These are phyloP conservation scores for Drosophila elegans DNA, from an alignment of 1,140 invertebrate genomes.

Conservation along the genomic window DNA sequence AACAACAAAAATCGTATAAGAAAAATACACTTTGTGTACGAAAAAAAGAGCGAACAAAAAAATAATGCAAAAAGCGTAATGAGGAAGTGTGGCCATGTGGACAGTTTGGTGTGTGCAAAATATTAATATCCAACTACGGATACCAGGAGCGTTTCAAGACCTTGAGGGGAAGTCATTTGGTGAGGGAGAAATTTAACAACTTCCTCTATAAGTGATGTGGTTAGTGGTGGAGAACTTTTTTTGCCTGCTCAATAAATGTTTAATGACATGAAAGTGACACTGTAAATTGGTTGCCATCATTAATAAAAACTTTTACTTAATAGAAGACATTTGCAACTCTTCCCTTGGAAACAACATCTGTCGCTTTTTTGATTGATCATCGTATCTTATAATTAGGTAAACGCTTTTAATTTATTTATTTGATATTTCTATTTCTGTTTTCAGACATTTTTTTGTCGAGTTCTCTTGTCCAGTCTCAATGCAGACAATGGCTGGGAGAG, in stretches of 20 bases:
- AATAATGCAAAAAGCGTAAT: slow-evolving; percentile 67
- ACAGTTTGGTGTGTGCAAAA: slow-evolving; percentile 43
- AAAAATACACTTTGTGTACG: slow-evolving; percentile 4
- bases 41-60: slow-evolving; percentile 23
- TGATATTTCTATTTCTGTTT: slow-evolving; percentile 51
- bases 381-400: slow-evolving; percentile 61
- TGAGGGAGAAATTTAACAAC: slow-evolving; percentile 40
- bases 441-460: neutral
- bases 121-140: slow-evolving; percentile 36
- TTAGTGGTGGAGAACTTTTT: slow-evolving; percentile 44
- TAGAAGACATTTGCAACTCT: slow-evolving; percentile 15
- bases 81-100: slow-evolving; percentile 64
- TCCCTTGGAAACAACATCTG: slow-evolving; percentile 17
- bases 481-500: slow-evolving; percentile 49
- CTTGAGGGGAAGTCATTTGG: neutral
- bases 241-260: slow-evolving; percentile 12
- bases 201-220: slow-evolving; percentile 17
- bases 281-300: slow-evolving; percentile 35
- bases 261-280: slow-evolving; percentile 41
- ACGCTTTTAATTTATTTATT: slow-evolving; percentile 64
- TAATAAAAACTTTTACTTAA: slow-evolving; percentile 49
- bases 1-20: slow-evolving; percentile 9
- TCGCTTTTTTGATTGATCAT: slow-evolving; percentile 64
- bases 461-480: slow-evolving; percentile 34
- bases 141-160: slow-evolving; percentile 10